Evolutionary conservation across 2,797 vertebrate genomes (phyloP), one percentile per base, ranked within the genome.

Genomic region (Macrochelys suwanniensis): DNA sequence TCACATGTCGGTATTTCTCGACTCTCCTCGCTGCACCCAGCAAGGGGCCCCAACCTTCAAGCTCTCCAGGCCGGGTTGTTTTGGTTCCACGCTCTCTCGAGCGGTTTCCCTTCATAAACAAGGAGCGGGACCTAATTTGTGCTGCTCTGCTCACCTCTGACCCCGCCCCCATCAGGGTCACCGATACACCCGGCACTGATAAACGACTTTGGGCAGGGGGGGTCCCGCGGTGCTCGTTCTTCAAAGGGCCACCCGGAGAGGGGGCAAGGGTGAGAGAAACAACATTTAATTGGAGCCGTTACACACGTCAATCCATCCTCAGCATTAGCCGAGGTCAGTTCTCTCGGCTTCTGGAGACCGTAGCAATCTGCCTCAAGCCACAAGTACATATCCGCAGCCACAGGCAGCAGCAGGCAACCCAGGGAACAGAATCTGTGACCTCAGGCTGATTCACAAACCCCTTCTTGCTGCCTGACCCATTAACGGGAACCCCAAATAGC

Each of bases 101-200:
- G 59, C 31, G 2, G 15, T 61, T 61, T 17, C n/a, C 65, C 65
- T 23, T 37, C n/a, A 37, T 37, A 21, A 68, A 21, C 68, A 13
- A 21, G 7, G 56, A 79, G 33, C 13, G 0, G 78, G 45, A 76
- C 82, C 28, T 13, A 26, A 37, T 5, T 42, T 80, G 57, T 28
- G 74, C 78, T 0, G 57, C 80, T 42, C 7, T 11, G 56, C 50
- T 56, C 84, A 54, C 57, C 45, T 37, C 2, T 0, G 0, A 84
- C 68, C 0, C 19, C 54, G 3, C 82, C 59, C 5, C 82, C 2
- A 91, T 15, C 2, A 16, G 57, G 78, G 78, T 16, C 59, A n/a
- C 59, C 1, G 0, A 2, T 0, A 0, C 0, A 5, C 87, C 50
- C 77, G 11, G 42, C 59, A 4, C 31, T 1, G 61, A 31, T 13